A percentile compares a stretch with the other conserved stretches of the same genome.
These are phyloP conservation scores for Boloria selene DNA, from an alignment of 2,888 invertebrate species.

Conservation along the genomic window DNA sequence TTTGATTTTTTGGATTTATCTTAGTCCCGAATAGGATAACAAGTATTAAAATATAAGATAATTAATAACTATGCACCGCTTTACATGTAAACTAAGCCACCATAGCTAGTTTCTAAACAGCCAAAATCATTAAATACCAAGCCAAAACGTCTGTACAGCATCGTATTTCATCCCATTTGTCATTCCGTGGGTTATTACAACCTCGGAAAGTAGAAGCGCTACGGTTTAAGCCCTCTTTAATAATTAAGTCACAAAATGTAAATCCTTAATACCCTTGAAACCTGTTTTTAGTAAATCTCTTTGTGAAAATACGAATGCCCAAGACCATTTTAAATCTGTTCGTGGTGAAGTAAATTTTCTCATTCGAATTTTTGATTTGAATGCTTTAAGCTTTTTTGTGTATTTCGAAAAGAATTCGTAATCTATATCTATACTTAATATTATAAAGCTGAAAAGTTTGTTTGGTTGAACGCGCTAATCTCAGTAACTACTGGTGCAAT, in stretches of 20 bases:
- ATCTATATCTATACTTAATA: too few species aligned
- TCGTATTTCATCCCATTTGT: conserved; percentile 34
- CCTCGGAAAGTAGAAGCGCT: conserved; percentile 42
- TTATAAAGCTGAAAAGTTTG: too few species aligned
- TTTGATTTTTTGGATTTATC: too few species aligned
- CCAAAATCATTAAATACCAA: too few species aligned
- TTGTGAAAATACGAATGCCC: conserved; percentile 41
- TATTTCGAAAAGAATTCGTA: neutral
- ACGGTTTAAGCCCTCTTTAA: conserved; percentile 47
- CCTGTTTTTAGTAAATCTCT: conserved; percentile 41
- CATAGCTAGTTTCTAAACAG: too few species aligned
- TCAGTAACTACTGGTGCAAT: too few species aligned
- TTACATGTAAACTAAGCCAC: too few species aligned
- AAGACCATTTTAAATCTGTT: conserved; percentile 34
- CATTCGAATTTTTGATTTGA: conserved; percentile 33
- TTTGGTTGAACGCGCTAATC: too few species aligned
- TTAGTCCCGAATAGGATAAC: too few species aligned
- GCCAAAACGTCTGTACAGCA: conserved; percentile 19
- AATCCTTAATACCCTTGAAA: conserved; percentile 44
- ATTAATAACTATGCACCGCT: too few species aligned
- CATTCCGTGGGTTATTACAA: conserved; percentile 39
- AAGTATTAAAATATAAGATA: too few species aligned
- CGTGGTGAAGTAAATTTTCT: conserved; percentile 28
- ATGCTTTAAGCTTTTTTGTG: conserved; percentile 13
- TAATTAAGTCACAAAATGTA: conserved; percentile 46